These are phyloP conservation scores for Lepus americanus DNA, from an alignment of 2,113 vertebrate genomes.

Conservation along the genomic window DNA sequence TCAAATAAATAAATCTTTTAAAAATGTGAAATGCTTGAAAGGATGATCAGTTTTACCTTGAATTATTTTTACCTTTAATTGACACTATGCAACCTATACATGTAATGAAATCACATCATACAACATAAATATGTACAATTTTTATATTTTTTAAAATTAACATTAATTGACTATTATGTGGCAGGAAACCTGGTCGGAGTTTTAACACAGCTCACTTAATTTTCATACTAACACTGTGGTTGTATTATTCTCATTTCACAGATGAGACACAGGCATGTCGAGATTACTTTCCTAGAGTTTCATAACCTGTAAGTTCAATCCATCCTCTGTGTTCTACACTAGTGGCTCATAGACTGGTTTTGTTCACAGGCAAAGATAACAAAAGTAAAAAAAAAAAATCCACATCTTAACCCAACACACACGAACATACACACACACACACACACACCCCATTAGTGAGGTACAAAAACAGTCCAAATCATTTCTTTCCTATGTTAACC, in stretches of 20 bases:
- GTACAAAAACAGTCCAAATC: not conserved
- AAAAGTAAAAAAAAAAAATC: not conserved
- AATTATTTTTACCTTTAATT: no score
- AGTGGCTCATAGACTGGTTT: not conserved
- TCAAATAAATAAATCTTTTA: no score
- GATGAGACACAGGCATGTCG: not conserved
- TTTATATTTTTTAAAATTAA: no score
- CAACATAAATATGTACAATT: no score
- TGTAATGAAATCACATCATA: no score
- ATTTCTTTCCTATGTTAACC: not conserved
- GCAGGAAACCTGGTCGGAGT: not conserved
- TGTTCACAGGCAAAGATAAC: not conserved
- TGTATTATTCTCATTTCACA: not conserved
- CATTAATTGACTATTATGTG: not conserved
- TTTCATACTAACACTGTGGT: not conserved
- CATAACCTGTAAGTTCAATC: not conserved
- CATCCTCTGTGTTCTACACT: not conserved
- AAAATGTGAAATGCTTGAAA: no score
- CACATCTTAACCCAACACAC: not conserved
- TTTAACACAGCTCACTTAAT: not conserved
- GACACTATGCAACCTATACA: no score
- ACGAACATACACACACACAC: not conserved
- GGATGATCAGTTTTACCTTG: no score
- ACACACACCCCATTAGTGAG: not conserved
- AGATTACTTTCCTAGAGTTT: not conserved